These are phyloP conservation scores for Leucoma salicis DNA, from an alignment of 2,888 invertebrate genomes.

Conservation along the genomic window DNA sequence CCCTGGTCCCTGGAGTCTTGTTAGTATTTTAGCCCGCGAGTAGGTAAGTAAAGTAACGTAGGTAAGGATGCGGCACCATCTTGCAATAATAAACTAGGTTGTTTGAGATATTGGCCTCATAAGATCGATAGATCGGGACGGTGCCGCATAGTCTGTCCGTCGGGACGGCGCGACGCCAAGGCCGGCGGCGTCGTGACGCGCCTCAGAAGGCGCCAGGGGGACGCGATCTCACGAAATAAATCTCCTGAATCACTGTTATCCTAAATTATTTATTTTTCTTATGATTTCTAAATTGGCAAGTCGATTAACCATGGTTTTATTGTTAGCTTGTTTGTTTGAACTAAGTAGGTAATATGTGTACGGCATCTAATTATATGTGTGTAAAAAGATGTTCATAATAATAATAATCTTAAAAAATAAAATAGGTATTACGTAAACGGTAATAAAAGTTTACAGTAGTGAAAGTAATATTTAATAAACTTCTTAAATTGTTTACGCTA, in stretches of 20 bases:
- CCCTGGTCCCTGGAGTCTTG: no score
- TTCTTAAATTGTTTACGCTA: no score
- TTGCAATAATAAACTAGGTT: not conserved
- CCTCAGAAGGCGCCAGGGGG: constrained; percentile 68
- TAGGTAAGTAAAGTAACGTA: no score
- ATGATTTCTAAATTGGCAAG: constrained; percentile 25
- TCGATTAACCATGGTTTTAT: constrained; percentile 24
- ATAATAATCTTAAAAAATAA: no score
- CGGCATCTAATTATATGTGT: no score
- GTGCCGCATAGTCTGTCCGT: constrained; percentile 63
- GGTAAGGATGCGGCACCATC: no score
- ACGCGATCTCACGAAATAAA: constrained; percentile 49
- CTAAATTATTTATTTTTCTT: constrained; percentile 49
- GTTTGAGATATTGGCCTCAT: constrained; percentile 24
- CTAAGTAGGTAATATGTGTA: no score
- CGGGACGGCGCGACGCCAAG: constrained; percentile 72
- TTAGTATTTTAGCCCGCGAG: no score
- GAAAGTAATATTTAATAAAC: no score
- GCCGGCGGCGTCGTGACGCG: constrained; percentile 20
- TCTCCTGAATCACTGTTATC: constrained; percentile 46
- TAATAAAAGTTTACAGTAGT: no score
- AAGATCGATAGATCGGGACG: constrained; percentile 55
- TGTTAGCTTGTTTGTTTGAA: not conserved
- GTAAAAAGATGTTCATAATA: no score
- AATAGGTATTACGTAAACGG: no score